Base-by-base conservation (phyloP, 1,140 invertebrate genomes). In the Drosophila varians region DNA sequence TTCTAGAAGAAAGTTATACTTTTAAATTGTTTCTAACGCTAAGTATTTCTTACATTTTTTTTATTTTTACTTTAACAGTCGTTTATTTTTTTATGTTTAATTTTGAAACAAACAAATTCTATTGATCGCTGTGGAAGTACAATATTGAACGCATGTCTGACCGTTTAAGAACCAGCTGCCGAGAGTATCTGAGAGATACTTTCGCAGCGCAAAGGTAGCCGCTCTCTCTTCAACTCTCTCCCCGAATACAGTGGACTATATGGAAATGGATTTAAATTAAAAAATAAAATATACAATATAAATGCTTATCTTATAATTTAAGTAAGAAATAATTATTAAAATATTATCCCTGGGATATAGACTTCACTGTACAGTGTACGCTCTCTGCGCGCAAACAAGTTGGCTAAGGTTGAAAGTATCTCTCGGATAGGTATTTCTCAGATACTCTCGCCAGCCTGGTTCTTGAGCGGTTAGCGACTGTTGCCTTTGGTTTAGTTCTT, bases 401-500 rank as follows among this genome's bases (percentile, higher is more conserved):
- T 31, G 28, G 28, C 28, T 31, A 9, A 9, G 4, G 21, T 21
- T 21, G 21, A 21, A 21, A 21, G 21, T 21, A 21, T 21, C 21
- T 21, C 21, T 2, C 21, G 21, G 21, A 21, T 21, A 21, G 21
- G 21, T 21, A 21, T 21, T 21, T 21, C 21, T 21, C 21, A 21
- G 21, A 21, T 21, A 21, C 42, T 45, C 42, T 45, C 40, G 42
- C 18, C 21, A 21, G 21, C 21, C 21, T 21, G 21, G 21, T 21
- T 21, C 21, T 21, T 21, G 21, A 21, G 21, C 21, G 21, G 28
- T 31, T 31, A 31, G 43, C 43, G 43, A 23, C 48, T 36, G n/a
- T 28, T 36, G 7, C 21, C 18, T 56, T 16, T 43, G 31, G 58
- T 7, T 80, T 71, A 80, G 77, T 79, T 79, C 77, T 79, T 79